Evolutionary conservation across 2,888 invertebrate species (phyloP).

Genomic region (Hirudinaria manillensis): DNA sequence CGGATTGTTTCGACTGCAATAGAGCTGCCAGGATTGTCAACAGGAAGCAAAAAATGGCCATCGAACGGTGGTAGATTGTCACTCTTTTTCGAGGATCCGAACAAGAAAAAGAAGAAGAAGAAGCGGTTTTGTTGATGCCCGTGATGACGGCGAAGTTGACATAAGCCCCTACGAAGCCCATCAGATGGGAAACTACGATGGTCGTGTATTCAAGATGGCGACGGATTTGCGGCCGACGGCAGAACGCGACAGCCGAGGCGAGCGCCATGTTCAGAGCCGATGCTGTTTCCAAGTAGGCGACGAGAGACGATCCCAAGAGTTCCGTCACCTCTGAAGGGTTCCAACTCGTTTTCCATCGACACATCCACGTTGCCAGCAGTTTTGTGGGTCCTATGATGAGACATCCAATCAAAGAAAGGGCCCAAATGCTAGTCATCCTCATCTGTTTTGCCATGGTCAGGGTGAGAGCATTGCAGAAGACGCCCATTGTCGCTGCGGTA

Average conservation of each 20-base stretch:
- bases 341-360: not conserved
- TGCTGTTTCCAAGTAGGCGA: not conserved
- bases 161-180: not conserved
- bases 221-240: not conserved
- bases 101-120: too few species aligned
- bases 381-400: not conserved
- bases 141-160: not conserved
- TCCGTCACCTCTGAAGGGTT: not conserved
- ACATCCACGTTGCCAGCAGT: not conserved
- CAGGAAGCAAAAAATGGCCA: too few species aligned
- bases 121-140: not conserved
- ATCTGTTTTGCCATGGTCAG: not conserved
- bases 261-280: not conserved
- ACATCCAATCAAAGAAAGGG: constrained; percentile 16
- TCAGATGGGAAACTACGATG: not conserved
- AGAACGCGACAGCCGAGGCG: constrained; percentile 6
- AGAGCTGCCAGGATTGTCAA: too few species aligned
- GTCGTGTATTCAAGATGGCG: not conserved
- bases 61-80: too few species aligned
- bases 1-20: not conserved
- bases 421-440: not conserved
- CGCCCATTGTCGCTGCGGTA: not conserved
- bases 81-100: too few species aligned
- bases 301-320: not conserved
- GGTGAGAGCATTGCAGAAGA: not conserved